These are phyloP conservation scores for Brachirus orientalis DNA, from an alignment of 2,113 vertebrate genomes.

Conservation along the genomic window DNA sequence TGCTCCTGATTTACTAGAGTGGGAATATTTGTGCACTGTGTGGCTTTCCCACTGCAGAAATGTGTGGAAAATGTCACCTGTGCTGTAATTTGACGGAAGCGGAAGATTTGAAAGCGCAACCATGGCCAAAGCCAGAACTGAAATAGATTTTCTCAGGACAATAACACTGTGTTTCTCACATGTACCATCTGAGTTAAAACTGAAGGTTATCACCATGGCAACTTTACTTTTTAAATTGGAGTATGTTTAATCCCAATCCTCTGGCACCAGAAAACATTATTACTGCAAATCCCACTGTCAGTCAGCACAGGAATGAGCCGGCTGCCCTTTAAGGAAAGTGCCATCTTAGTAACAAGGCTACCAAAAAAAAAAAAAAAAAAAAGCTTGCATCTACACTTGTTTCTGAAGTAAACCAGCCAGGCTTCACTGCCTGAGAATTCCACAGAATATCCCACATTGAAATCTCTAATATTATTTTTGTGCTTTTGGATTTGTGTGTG, in stretches of 20 bases:
- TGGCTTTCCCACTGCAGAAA: background rate
- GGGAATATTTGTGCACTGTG: conserved; percentile 4
- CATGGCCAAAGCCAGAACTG: conserved; percentile 29
- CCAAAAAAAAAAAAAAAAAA: conserved; percentile 19
- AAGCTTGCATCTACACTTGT: conserved; percentile 41
- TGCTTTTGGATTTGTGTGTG: conserved; percentile 16
- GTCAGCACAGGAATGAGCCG: conserved; percentile 72
- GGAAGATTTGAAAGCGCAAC: conserved; percentile 60
- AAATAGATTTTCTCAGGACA: conserved; percentile 46
- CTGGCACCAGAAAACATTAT: conserved; percentile 80
- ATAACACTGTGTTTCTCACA: conserved; percentile 43
- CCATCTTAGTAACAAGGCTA: conserved; percentile 43
- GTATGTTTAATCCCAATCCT: conserved; percentile 79
- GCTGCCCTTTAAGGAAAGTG: conserved; percentile 73
- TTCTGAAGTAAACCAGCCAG: conserved; percentile 50
- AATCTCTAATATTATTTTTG: conserved; percentile 23
- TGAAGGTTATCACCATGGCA: conserved; percentile 81
- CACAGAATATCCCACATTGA: conserved; percentile 28
- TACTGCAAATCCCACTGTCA: conserved; percentile 72
- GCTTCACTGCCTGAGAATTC: conserved; percentile 47
- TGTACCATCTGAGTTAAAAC: conserved; percentile 49
- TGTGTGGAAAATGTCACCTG: conserved; percentile 39
- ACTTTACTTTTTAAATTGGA: conserved; percentile 77
- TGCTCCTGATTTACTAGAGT: conserved; percentile 21
- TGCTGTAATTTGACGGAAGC: conserved; percentile 50